phyloP scores from a whole-genome alignment of 2,113 vertebrate genomes.

The Thunnus thynnus region DNA sequence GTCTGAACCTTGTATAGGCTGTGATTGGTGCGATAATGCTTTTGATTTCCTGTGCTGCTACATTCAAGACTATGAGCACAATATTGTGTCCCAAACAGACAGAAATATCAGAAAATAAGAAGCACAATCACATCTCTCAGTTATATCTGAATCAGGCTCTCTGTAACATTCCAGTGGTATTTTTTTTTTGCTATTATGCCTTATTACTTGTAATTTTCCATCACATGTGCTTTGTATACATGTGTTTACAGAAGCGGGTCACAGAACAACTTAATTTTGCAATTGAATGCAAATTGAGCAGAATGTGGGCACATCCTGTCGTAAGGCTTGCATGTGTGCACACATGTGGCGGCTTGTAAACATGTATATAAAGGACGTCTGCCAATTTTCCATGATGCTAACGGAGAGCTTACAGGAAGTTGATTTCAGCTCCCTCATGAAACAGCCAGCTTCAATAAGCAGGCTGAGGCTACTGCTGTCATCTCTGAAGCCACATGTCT shows the following conservation, averaged over 20 bases:
- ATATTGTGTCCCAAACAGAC: too few species aligned
- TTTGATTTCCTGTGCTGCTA: too few species aligned
- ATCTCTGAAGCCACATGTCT: neutral
- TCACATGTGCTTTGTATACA: slow-evolving; percentile 10
- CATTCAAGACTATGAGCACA: too few species aligned
- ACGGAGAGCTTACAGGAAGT: slow-evolving; percentile 27
- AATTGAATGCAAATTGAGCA: slow-evolving; percentile 10
- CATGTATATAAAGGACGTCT: slow-evolving; percentile 23
- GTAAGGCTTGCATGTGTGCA: slow-evolving; percentile 23
- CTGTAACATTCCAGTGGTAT: neutral
- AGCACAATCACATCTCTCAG: too few species aligned
- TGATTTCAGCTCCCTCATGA: neutral
- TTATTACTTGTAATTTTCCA: neutral
- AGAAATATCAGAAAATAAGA: too few species aligned
- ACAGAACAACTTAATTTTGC: neutral
- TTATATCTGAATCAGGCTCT: too few species aligned
- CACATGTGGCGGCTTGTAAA: slow-evolving; percentile 50
- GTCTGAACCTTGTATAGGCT: too few species aligned
- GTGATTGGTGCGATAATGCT: too few species aligned
- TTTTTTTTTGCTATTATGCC: neutral
- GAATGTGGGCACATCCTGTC: slow-evolving; percentile 27
- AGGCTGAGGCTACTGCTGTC: neutral
- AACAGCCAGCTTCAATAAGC: neutral
- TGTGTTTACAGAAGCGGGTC: slow-evolving; percentile 11
- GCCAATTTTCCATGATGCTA: slow-evolving; percentile 63